phyloP scores from a whole-genome alignment of 64 coral and sea anemone genomes.

The Dendronephthya gigantea region DNA sequence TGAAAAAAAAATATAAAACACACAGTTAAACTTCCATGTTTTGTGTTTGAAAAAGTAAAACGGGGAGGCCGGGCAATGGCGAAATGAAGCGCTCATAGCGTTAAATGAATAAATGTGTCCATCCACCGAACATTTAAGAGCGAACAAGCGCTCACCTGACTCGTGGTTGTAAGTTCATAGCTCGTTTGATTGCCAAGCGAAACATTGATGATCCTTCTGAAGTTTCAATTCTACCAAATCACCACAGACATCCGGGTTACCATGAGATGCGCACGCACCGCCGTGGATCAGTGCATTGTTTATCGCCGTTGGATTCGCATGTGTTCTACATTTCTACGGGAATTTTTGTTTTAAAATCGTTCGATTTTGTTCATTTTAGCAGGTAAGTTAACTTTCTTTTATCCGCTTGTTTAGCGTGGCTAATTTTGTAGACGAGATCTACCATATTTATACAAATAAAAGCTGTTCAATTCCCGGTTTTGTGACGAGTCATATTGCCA shows the following conservation, averaged over 20 bases:
- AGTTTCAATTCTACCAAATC: conserved; percentile 4
- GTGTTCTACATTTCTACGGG: background rate
- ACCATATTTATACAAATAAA: background rate
- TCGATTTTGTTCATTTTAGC: background rate
- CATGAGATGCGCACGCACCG: background rate
- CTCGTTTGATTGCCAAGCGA: background rate
- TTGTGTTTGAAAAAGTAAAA: background rate
- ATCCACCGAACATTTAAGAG: background rate
- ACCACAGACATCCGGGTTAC: background rate
- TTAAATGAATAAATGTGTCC: background rate
- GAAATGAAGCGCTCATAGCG: background rate
- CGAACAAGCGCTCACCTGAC: background rate
- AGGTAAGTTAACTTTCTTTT: background rate
- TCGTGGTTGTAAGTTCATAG: background rate
- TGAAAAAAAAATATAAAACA: background rate
- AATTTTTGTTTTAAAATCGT: background rate
- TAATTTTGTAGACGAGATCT: background rate
- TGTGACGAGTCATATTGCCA: conserved; percentile 7
- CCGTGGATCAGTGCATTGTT: background rate
- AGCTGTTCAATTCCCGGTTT: background rate
- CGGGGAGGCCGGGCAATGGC: no score
- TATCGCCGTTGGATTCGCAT: background rate
- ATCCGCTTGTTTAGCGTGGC: background rate
- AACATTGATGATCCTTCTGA: background rate
- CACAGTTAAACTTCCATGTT: background rate